Evolutionary conservation across 2,113 vertebrate species (phyloP).

Genomic region (Meriones unguiculatus): DNA sequence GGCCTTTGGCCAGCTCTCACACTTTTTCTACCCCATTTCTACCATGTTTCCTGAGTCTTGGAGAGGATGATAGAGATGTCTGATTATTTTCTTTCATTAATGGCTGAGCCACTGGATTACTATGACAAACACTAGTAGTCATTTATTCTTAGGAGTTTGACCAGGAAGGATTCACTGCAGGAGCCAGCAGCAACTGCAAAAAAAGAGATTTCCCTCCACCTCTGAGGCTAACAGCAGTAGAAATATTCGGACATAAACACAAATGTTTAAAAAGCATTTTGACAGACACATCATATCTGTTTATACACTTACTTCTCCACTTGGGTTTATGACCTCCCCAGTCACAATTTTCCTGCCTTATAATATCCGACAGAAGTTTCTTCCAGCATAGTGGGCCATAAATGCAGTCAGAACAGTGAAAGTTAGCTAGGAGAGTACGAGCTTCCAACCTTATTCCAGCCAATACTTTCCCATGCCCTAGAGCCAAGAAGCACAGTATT

Average conservation of each 20-base stretch:
- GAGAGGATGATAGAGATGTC: neutral
- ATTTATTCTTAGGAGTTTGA: neutral
- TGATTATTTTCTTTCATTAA: neutral
- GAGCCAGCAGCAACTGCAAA: neutral
- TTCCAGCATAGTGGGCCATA: neutral
- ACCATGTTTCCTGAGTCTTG: neutral
- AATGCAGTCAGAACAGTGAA: neutral
- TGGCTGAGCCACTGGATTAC: neutral
- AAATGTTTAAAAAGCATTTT: neutral
- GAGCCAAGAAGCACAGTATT: neutral
- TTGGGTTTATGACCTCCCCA: neutral
- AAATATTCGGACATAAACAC: neutral
- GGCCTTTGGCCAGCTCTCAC: neutral
- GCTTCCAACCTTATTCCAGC: neutral
- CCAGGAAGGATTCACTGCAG: neutral
- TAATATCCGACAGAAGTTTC: neutral
- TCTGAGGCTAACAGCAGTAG: neutral
- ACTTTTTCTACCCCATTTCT: neutral
- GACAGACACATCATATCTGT: neutral
- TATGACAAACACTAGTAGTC: neutral
- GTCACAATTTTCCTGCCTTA: neutral
- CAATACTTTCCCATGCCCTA: neutral
- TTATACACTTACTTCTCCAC: neutral
- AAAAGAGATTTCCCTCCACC: neutral
- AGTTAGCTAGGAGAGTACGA: neutral